phyloP scores from a whole-genome alignment of 2,113 vertebrate genomes.

The Psettodes erumei region DNA sequence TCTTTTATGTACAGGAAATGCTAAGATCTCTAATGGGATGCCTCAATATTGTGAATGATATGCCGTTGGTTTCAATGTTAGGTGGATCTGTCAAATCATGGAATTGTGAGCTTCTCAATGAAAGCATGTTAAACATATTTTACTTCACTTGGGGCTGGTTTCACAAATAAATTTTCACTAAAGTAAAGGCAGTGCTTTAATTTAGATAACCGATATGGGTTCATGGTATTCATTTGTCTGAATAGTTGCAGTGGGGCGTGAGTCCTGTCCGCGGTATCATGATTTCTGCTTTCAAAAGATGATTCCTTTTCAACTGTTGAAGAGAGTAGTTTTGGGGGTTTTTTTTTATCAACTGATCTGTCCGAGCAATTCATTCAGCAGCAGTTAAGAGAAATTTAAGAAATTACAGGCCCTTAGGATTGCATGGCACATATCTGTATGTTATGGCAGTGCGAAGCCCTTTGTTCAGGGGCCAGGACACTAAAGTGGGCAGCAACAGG shows the following conservation, averaged over 20 bases:
- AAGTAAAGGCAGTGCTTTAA: constrained; percentile 60
- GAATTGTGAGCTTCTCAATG: constrained; percentile 67
- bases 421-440: constrained; percentile 68
- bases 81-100: constrained; percentile 65
- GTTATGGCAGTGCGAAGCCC: constrained; percentile 32
- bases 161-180: constrained; percentile 60
- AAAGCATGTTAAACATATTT: constrained; percentile 74
- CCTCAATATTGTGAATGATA: constrained; percentile 75
- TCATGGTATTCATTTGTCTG: constrained; percentile 35
- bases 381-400: constrained; percentile 28
- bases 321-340: constrained; percentile 2
- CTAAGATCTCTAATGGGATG: constrained; percentile 69
- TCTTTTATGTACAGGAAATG: constrained; percentile 80
- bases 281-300: constrained; percentile 16
- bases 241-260: constrained; percentile 23
- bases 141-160: constrained; percentile 59
- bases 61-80: constrained; percentile 71
- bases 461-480: constrained; percentile 34
- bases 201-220: constrained; percentile 38
- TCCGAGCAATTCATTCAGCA: constrained; percentile 23
- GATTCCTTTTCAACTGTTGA: neutral
- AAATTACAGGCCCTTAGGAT: constrained; percentile 29
- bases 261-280: neutral
- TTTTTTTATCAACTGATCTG: constrained; percentile 21
- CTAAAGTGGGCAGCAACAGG: constrained; percentile 36